Base-by-base conservation (phyloP, 2,888 invertebrate genomes). In the Cepaea hortensis region DNA sequence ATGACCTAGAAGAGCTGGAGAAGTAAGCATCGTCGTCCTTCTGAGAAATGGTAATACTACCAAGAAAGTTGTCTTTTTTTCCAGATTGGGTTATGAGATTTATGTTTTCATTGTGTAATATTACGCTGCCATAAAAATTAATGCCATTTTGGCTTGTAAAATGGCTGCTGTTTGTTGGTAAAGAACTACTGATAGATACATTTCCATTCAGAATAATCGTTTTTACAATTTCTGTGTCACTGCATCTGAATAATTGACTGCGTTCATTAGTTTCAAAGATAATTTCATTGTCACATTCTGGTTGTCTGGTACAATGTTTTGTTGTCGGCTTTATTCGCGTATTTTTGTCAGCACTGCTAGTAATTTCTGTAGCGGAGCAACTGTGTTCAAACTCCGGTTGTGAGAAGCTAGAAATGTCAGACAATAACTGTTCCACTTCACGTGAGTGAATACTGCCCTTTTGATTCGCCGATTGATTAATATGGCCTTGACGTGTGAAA, bases 1-100 rank as follows among this genome's bases (percentile, higher is more conserved):
- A 50, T 11, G 80, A 72, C 3, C 50, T 15, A 15, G 85, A 85
- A 6, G 85, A 80, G 55, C 80, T 80, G 4, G 85, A 85, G 73
- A 80, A 80, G 23, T 80, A 85, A 11, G 85, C 81, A 20, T 61
- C 23, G 79, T 85, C 85, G 9, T 85, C 85, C 46, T 13, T 23
- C 15, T 35, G 20, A 61, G 80, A 11, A 7, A 15, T 35, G 11
- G 80, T 20, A 1, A 35, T 35, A 35, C 35, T 35, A 35, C 35
- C 35, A 35, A 35, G 35, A 35, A 35, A 35, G 35, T 35, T 35
- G 35, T 35, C 35, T 35, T 35, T 35, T 35, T 35, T 35, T 35
- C 35, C 35, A 35, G 35, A 35, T 35, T 35, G 35, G 35, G 35
- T 35, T 35, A 35, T 35, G 35, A 35, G 35, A 35, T 35, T 35